Evolutionary conservation across 2,888 invertebrate species (phyloP).

Genomic region (Tetragnatha montana): DNA sequence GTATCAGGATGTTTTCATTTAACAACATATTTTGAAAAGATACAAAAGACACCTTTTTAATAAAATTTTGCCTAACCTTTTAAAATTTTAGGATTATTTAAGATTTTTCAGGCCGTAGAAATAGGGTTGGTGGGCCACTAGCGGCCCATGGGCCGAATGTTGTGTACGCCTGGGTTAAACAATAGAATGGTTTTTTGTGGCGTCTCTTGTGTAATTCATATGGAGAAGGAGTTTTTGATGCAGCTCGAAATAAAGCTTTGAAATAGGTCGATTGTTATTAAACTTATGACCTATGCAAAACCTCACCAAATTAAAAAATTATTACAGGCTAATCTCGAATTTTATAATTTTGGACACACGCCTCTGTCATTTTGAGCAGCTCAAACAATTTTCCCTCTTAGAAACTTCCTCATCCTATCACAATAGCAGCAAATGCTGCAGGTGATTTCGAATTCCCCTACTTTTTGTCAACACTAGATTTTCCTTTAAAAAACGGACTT

Average conservation of each 20-base stretch:
- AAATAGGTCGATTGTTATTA: background rate
- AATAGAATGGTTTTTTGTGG: too few species aligned
- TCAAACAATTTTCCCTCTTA: background rate
- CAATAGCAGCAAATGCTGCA: background rate
- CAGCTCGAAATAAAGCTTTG: too few species aligned
- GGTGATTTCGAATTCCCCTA: background rate
- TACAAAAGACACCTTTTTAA: too few species aligned
- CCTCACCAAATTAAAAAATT: background rate
- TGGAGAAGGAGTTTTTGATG: background rate
- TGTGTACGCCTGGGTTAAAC: too few species aligned
- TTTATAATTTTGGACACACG: background rate
- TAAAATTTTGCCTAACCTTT: too few species aligned
- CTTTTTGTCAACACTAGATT: background rate
- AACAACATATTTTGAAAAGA: too few species aligned
- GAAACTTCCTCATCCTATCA: constrained; percentile 2
- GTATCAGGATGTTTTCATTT: too few species aligned
- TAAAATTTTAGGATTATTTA: too few species aligned
- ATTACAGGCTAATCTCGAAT: background rate
- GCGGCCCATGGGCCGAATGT: too few species aligned
- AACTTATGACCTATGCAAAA: background rate
- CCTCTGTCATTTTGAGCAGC: too few species aligned
- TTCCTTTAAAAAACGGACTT: background rate
- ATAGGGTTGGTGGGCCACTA: too few species aligned
- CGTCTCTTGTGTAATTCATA: background rate
- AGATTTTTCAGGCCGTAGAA: too few species aligned